Conservation (phyloP, 2,113 vertebrate genomes). For the Mormyrus lacerda region DNA sequence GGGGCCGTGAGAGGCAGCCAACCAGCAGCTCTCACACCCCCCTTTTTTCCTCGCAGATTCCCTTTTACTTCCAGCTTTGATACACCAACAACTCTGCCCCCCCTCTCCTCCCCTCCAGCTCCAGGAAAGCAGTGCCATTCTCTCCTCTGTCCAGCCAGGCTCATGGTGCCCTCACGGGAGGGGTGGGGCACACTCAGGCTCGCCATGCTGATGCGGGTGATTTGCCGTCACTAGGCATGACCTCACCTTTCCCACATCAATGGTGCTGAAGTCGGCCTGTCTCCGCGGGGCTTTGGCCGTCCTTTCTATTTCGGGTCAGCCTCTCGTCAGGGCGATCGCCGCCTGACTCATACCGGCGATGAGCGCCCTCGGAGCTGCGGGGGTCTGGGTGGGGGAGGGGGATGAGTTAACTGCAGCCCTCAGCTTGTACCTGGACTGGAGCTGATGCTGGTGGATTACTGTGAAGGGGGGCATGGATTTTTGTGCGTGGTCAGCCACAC, state of each 20-base stretch:
- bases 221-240: not conserved
- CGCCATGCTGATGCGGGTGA: not conserved
- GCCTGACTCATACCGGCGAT: not conserved
- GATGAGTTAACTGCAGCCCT: not conserved
- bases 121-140: not conserved
- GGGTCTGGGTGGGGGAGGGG: not conserved
- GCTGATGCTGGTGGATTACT: not conserved
- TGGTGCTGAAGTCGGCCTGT: not conserved
- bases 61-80: conserved; percentile 18
- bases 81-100: not conserved
- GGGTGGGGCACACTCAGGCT: not conserved
- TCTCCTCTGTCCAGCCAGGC: not conserved
- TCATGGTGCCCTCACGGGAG: not conserved
- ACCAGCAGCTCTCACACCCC: not conserved
- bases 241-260: not conserved
- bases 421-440: not conserved
- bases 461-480: not conserved
- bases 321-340: not conserved
- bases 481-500: not conserved
- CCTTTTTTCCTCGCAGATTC: conserved; percentile 1
- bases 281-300: not conserved
- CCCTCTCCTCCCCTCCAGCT: not conserved
- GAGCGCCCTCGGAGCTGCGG: not conserved
- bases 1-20: conserved; percentile 29
- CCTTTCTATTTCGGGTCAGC: not conserved